phyloP scores from a whole-genome alignment of 2,113 vertebrate species.

The Chlamydotis undulata region DNA sequence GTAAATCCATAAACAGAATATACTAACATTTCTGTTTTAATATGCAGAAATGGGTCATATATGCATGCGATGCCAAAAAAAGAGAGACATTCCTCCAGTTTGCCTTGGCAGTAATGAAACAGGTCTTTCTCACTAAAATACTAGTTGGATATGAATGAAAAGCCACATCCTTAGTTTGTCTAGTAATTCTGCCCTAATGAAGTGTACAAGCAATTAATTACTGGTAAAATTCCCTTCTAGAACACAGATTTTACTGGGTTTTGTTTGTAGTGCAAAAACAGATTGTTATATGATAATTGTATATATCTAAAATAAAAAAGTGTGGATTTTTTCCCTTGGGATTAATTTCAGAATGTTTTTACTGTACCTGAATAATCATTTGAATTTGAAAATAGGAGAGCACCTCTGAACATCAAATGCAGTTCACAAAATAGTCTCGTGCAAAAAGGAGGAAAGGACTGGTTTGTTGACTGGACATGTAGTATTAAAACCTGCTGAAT shows the following conservation, averaged over 20 bases:
- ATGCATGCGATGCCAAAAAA: not conserved
- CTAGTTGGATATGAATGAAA: not conserved
- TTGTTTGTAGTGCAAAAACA: not conserved
- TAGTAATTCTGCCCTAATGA: not conserved
- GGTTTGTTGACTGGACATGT: not conserved
- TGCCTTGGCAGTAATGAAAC: not conserved
- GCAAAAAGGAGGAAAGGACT: not conserved
- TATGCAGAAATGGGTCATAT: not conserved
- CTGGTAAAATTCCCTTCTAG: not conserved
- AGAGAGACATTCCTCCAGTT: not conserved
- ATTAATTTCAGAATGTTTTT: not conserved
- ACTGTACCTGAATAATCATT: not conserved
- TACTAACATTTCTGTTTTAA: not conserved
- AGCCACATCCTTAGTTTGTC: not conserved
- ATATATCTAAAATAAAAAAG: not conserved
- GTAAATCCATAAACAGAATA: not conserved
- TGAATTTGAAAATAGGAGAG: not conserved
- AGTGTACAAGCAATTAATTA: not conserved
- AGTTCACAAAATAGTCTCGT: not conserved
- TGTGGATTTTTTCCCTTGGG: not conserved
- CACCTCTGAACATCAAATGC: not conserved
- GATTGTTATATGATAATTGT: not conserved
- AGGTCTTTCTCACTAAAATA: not conserved
- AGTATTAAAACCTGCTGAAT: not conserved
- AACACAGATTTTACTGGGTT: not conserved